Evolutionary conservation across 2,797 vertebrate species (phyloP), one percentile per base, ranked within the genome.

Genomic region (Acanthis flammea): DNA sequence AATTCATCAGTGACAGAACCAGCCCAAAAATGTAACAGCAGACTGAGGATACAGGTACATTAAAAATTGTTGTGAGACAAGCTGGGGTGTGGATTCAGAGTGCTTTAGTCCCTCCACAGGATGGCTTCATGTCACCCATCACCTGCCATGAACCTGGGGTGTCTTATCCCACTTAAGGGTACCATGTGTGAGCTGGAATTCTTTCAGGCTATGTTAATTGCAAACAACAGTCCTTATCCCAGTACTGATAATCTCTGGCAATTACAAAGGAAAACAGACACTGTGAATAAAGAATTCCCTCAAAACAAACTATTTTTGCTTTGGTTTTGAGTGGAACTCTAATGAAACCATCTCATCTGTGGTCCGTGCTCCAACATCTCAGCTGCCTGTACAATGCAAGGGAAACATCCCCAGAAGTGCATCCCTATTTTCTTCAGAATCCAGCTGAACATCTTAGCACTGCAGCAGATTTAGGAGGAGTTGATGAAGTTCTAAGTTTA

Each of bases 121-220:
- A 55, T 45, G 57, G 33, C 39, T 27, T 53, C 17, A 31, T 3
- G 45, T 21, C 33, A 22, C 28, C 30, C 31, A 54, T 42, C 70
- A 63, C 50, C 55, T 4, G 9, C 65, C 35, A 27, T 4, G 31
- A 77, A 39, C 22, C 74, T 50, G 73, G 9, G 66, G 7, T 67
- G 42, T 14, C 50, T 61, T 5, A 41, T 9, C 41, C 42, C 50
- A 13, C 54, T 35, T 7, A 27, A 39, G 76, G 44, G 42, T 48
- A 14, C 37, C n/a, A 16, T 0, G 3, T 0, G 3, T 25, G 14
- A 27, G 18, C 31, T 45, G n/a, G 11, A 7, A 57, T 13, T 51
- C 28, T 4, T 39, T 57, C 75, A 70, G 47, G 9, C 11, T 30
- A 8, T 0, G 0, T 5, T 22, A 31, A 41, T 0, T 60, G 45